phyloP scores from a whole-genome alignment of 2,797 vertebrate species.

The Neosilurus mollespiculum region DNA sequence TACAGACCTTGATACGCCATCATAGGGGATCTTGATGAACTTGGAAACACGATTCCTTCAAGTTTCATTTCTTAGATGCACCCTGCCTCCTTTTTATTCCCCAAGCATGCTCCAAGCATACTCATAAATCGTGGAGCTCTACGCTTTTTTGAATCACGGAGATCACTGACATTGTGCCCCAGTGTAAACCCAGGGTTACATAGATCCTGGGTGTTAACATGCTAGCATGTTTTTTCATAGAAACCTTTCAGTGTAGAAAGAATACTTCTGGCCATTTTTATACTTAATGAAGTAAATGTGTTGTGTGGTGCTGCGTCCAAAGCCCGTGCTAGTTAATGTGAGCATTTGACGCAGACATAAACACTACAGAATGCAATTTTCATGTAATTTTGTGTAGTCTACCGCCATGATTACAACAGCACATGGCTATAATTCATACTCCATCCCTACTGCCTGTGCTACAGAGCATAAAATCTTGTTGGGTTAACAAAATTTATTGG shows the following conservation, averaged over 20 bases:
- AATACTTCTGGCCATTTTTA: background rate
- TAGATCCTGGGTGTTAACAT: background rate
- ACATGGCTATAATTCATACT: conserved; percentile 1
- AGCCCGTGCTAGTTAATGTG: background rate
- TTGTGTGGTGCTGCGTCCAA: background rate
- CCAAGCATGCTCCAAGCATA: too few species aligned
- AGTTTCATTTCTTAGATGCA: too few species aligned
- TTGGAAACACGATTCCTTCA: too few species aligned
- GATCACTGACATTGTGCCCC: too few species aligned
- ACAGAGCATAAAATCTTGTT: background rate
- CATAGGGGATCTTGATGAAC: too few species aligned
- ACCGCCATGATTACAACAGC: background rate
- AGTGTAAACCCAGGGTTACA: background rate
- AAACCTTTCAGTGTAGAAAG: background rate
- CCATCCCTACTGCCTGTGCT: background rate
- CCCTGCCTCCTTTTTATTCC: too few species aligned
- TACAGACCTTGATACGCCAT: too few species aligned
- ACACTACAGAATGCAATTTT: conserved; percentile 8
- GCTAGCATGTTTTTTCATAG: background rate
- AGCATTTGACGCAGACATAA: too few species aligned
- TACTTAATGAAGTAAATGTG: background rate
- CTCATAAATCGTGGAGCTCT: too few species aligned
- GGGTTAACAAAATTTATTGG: background rate
- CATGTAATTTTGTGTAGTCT: background rate
- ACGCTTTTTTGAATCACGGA: too few species aligned